Evolutionary conservation across 2,888 invertebrate genomes (phyloP).

Genomic region (Chrysolina americana): DNA sequence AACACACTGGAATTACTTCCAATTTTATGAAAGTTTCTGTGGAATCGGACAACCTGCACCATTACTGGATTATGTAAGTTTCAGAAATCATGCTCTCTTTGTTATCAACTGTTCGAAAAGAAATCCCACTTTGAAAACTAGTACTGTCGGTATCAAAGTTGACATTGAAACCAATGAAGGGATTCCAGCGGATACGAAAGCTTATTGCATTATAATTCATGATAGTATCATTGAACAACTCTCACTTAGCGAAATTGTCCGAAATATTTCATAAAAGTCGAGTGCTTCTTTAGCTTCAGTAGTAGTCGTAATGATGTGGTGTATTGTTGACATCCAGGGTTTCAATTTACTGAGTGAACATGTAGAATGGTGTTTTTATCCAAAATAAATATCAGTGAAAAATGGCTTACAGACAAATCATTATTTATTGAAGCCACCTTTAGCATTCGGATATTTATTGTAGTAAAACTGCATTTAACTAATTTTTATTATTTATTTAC

Average conservation of each 20-base stretch:
- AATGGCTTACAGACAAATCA: background rate
- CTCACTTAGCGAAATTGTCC: background rate
- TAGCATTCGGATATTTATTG: background rate
- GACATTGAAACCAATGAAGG: background rate
- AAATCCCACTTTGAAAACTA: background rate
- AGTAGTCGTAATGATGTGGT: background rate
- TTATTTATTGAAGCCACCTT: background rate
- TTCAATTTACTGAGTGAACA: background rate
- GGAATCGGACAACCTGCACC: background rate
- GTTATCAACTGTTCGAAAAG: background rate
- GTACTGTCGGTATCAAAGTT: background rate
- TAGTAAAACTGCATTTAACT: no score
- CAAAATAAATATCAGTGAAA: background rate
- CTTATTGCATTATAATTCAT: background rate
- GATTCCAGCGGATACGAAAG: background rate
- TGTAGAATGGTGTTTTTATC: background rate
- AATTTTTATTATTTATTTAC: no score
- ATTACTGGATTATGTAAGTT: background rate
- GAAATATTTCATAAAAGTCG: background rate
- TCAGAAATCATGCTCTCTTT: background rate
- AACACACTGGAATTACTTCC: background rate
- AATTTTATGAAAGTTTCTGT: background rate
- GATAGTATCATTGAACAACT: background rate
- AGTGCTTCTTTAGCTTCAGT: background rate
- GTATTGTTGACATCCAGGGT: background rate